Percentiles rank a stretch among this genome's conserved stretches.
phyloP scores from a whole-genome alignment of 1,140 invertebrate genomes.

The Heliconius hewitsoni region DNA sequence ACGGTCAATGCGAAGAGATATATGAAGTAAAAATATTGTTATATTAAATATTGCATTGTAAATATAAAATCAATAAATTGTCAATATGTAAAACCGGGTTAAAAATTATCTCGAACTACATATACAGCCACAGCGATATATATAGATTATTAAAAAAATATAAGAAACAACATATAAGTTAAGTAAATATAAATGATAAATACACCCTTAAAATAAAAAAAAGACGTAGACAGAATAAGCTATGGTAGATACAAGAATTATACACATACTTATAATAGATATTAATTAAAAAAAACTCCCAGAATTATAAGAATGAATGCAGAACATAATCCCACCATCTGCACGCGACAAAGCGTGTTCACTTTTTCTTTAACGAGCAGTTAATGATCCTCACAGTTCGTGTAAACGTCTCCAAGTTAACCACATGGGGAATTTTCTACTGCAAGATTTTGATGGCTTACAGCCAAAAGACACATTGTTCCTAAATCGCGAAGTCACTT shows the following conservation, averaged over 20 bases:
- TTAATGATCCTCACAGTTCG: conserved; percentile 43
- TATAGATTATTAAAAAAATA: neutral
- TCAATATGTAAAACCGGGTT: no score
- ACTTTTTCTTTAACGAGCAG: conserved; percentile 38
- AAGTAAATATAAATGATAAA: no score
- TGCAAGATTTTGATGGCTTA: conserved; percentile 31
- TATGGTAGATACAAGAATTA: neutral
- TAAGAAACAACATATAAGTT: no score
- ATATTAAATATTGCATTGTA: neutral
- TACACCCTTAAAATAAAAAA: no score
- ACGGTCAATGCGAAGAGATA: neutral
- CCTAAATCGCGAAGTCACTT: neutral
- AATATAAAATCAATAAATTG: neutral
- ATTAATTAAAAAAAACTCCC: conserved; percentile 11
- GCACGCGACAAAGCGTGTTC: conserved; percentile 34
- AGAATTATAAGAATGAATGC: conserved; percentile 16
- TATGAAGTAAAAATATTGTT: neutral
- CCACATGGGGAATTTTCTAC: conserved; percentile 34
- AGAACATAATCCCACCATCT: conserved; percentile 20
- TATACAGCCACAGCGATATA: neutral
- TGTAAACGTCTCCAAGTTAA: conserved; percentile 32
- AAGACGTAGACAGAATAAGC: neutral
- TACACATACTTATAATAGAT: neutral
- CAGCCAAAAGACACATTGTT: conserved; percentile 11
- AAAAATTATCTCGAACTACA: no score